Evolutionary conservation across 2,797 vertebrate genomes (phyloP).

Genomic region (Gadopsis marmoratus): DNA sequence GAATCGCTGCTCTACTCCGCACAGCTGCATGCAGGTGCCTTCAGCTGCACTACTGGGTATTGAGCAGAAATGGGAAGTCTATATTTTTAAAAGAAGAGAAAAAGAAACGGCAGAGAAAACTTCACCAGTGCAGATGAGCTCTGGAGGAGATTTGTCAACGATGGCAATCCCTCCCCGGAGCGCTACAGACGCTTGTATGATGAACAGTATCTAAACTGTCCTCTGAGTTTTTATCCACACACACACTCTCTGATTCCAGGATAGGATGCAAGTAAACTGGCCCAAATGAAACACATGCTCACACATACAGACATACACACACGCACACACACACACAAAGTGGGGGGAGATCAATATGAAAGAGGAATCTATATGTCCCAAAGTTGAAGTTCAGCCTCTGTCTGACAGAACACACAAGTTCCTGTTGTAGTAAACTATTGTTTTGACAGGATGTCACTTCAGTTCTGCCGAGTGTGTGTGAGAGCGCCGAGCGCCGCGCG

Average conservation of each 20-base stretch:
- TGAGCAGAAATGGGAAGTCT: constrained; percentile 23
- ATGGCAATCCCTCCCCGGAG: constrained; percentile 73
- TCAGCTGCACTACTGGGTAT: constrained; percentile 41
- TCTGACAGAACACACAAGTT: constrained; percentile 88
- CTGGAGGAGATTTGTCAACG: constrained; percentile 74
- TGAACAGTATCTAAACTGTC: constrained; percentile 80
- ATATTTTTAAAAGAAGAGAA: constrained; percentile 37
- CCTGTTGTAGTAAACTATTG: constrained; percentile 90
- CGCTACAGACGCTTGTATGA: constrained; percentile 69
- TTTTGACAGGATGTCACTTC: constrained; percentile 99
- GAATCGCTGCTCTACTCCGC: neutral
- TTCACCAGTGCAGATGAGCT: constrained; percentile 55
- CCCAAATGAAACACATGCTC: constrained; percentile 68
- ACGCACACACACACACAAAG: constrained; percentile 43
- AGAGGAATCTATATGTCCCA: constrained; percentile 82
- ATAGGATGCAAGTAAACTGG: constrained; percentile 63
- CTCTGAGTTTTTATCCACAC: constrained; percentile 77
- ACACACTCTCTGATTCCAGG: constrained; percentile 66
- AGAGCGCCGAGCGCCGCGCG: constrained; percentile 82
- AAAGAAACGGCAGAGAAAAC: constrained; percentile 39
- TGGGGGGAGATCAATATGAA: constrained; percentile 74
- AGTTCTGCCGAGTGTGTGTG: constrained; percentile 88
- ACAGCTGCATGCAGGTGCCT: constrained; percentile 25
- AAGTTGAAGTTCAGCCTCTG: constrained; percentile 83
- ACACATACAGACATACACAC: constrained; percentile 43